Evolutionary conservation across 2,797 vertebrate genomes (phyloP), one percentile per base, ranked within the genome.

Genomic region (Coendou prehensilis): DNA sequence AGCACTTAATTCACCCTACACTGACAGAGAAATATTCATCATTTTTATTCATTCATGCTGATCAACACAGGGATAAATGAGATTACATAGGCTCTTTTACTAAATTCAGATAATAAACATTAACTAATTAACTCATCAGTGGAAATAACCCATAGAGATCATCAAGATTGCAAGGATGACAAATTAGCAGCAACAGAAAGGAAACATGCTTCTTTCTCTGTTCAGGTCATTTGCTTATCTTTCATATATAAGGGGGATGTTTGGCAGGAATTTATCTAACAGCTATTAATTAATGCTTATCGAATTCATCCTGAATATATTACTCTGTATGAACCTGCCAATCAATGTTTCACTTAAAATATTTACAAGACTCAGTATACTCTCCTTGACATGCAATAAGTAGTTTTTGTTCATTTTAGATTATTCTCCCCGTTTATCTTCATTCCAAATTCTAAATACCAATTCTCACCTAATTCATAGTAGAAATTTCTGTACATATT

Each of bases 71-170:
- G 79, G 93, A 95, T 96, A 95, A 96, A 93, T 63, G 91, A 81
- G 89, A 96, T 96, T 97, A 96, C 83, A 92, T 54, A 87, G 82
- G 37, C 87, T 96, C 96, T 97, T 94, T 97, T 95, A 97, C 93
- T 98, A 95, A 97, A 97, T 54, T 92, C 86, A 0, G 30, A 97
- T 97, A 98, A 98, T 97, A 98, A 97, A 96, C 94, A 85, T 93
- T 97, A 96, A 91, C 98, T 97, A 98, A 98, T 97, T 98, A 95
- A 89, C 94, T 97, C 82, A 96, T 98, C 97, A 93, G 93, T 93
- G 85, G 91, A 98, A 98, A 97, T 73, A 97, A 96, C 92, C 87
- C 87, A 93, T 11, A 97, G 94, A 95, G 94, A 98, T 97, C 95
- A 98, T 91, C 81, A 85, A 93, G 89, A 92, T 96, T 84, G 64